These are phyloP conservation scores for Pollimyrus isidori DNA, from an alignment of 2,113 vertebrate species.

Conservation along the genomic window DNA sequence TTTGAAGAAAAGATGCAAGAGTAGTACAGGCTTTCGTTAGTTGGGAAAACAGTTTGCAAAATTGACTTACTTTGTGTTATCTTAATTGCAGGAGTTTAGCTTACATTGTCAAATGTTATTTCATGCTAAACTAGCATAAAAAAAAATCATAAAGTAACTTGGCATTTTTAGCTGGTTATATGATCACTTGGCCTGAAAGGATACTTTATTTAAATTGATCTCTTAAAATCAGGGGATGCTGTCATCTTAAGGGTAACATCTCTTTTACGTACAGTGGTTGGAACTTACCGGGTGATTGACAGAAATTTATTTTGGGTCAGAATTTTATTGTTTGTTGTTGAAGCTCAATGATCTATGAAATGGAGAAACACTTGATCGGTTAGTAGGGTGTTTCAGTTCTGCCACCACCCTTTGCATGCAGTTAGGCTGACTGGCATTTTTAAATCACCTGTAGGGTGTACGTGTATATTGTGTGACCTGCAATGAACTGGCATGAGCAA, in stretches of 20 bases:
- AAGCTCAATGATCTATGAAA: neutral
- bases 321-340: neutral
- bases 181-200: neutral
- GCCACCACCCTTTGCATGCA: neutral
- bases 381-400: neutral
- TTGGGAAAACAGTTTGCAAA: neutral
- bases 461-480: neutral
- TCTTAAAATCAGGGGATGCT: neutral
- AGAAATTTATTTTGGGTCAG: neutral
- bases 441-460: neutral
- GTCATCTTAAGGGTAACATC: neutral
- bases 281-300: neutral
- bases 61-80: neutral
- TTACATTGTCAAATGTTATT: neutral
- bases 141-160: neutral
- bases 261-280: neutral
- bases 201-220: neutral
- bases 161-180: neutral
- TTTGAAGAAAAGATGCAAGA: neutral
- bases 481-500: neutral
- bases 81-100: neutral
- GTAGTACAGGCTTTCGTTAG: neutral
- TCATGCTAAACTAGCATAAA: neutral
- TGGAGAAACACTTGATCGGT: neutral
- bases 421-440: neutral